Base-by-base conservation (phyloP, 2,888 invertebrate genomes). In the Drosophila helvetica region DNA sequence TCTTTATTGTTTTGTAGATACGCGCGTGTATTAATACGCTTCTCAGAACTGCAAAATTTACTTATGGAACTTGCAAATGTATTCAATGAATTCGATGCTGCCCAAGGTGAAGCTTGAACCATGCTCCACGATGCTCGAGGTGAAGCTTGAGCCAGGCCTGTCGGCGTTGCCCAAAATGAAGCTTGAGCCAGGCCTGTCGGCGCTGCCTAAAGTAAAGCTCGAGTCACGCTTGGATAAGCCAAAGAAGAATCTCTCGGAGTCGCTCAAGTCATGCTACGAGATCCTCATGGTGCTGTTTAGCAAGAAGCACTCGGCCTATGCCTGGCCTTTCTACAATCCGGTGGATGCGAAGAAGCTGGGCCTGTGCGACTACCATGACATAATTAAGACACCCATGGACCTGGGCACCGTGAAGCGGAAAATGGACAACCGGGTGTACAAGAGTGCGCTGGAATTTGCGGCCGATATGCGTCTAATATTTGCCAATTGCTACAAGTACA, bases 341-440 rank as follows among this genome's bases (percentile, higher is more conserved):
- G 99, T 99, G 60, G 99, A 99, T 93, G 99, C 98, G 18, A 97
- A 97, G 90, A 94, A 97, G 86, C 93, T 99, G 74, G 97, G 97
- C 56, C 94, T 99, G 81, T 97, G 97, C 92, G 99, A 99, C 93
- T 99, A 99, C 93, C 98, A 98, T 93, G 98, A 97, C 90, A 98
- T 99, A 90, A 99, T 99, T 89, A 98, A 98, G 92, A 97, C 98
- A 92, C 99, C 99, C n/a, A 99, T 99, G 99, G 99, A 99, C 93
- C 94, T 99, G 90, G 98, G 98, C 58, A 98, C 99, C 15, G 97
- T 99, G 18, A 99, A 98, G 93, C 95, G 95, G 91, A 99, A 99
- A 94, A 96, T 99, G 96, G 99, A 99, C 92, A 96, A 94, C 91
- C 94, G 98, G 86, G 97, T 98, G 90, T 99, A 99, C 92, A 96